Evolutionary conservation across 2,888 invertebrate species (phyloP).

Genomic region (Drosophila vallismaia): DNA sequence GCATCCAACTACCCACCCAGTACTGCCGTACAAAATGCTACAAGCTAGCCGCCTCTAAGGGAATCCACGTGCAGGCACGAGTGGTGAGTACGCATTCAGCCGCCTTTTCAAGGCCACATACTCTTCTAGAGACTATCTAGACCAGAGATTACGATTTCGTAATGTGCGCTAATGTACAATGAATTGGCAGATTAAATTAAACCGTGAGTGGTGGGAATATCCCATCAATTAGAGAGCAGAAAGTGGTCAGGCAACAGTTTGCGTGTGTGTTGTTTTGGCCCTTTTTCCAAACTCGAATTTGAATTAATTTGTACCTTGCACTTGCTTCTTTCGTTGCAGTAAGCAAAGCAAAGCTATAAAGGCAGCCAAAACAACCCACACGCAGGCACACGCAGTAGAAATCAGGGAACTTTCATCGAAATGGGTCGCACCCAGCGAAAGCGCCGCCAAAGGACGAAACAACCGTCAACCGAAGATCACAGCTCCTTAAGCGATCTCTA

Average conservation of each 20-base stretch:
- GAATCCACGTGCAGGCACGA: constrained; percentile 47
- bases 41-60: constrained; percentile 23
- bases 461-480: background rate
- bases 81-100: constrained; percentile 59
- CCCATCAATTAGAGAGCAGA: constrained; percentile 2
- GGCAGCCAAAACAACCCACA: constrained; percentile 65
- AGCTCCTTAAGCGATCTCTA: constrained; percentile 60
- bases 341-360: constrained; percentile 46
- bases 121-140: constrained; percentile 25
- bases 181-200: constrained; percentile 30
- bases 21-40: constrained; percentile 46
- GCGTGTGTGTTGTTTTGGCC: constrained; percentile 79
- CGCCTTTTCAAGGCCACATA: constrained; percentile 63
- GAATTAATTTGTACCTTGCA: constrained; percentile 42
- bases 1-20: constrained; percentile 55
- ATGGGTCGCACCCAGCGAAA: constrained; percentile 80
- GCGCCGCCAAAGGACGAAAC: constrained; percentile 40
- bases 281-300: constrained; percentile 28
- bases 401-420: background rate
- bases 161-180: constrained; percentile 46
- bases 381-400: constrained; percentile 18
- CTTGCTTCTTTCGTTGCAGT: constrained; percentile 80
- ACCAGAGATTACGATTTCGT: constrained; percentile 72
- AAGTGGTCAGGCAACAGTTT: constrained; percentile 66
- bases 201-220: background rate